Conservation (phyloP, 1,140 invertebrate genomes). For the Euura lappo region DNA sequence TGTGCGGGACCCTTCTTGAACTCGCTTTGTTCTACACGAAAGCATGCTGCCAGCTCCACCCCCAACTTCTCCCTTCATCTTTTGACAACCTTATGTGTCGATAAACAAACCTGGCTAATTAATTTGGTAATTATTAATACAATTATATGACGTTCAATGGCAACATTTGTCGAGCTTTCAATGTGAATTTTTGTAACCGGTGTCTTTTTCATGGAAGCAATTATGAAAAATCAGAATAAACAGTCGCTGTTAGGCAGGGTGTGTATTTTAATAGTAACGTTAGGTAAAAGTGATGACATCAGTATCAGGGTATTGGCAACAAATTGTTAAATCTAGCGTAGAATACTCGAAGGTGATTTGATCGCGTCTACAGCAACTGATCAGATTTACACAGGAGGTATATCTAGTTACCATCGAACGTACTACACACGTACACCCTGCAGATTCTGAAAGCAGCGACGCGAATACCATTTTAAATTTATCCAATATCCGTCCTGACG, state of each 20-base stretch:
- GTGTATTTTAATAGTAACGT: too few species aligned
- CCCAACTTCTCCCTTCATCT: constrained; percentile 17
- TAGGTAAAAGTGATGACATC: too few species aligned
- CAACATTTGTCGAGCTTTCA: too few species aligned
- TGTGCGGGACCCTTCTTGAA: constrained; percentile 23
- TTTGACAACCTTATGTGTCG: constrained; percentile 28
- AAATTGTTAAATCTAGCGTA: neutral
- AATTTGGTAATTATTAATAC: constrained; percentile 11
- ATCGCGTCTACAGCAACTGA: neutral
- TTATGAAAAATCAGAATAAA: too few species aligned
- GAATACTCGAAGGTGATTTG: neutral
- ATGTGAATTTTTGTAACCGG: too few species aligned
- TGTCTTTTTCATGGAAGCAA: too few species aligned
- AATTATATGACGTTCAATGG: too few species aligned
- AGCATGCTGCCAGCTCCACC: neutral
- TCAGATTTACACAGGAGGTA: neutral
- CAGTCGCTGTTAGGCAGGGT: too few species aligned
- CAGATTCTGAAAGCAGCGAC: too few species aligned
- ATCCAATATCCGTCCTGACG: neutral
- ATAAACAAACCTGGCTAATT: constrained; percentile 27
- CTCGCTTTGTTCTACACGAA: constrained; percentile 29
- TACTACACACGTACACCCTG: too few species aligned
- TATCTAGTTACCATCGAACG: too few species aligned
- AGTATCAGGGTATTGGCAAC: neutral
- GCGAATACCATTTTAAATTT: neutral